A percentile compares a stretch with the other conserved stretches of the same genome.
phyloP scores from a whole-genome alignment of 2,113 vertebrate genomes.

The Tauraco erythrolophus region DNA sequence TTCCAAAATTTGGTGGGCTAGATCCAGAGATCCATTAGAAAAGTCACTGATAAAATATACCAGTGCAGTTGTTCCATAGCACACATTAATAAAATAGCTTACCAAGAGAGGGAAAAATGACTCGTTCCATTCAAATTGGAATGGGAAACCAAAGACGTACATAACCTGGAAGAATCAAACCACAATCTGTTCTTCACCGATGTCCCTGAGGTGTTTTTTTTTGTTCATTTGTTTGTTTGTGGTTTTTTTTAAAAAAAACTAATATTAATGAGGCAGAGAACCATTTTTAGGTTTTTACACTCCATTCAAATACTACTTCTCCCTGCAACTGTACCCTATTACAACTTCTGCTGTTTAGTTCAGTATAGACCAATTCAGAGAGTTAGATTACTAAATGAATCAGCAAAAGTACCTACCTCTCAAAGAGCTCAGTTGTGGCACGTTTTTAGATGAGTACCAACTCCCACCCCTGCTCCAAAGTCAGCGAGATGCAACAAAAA shows the following conservation, averaged over 20 bases:
- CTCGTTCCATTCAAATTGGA: background rate
- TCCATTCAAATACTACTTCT: background rate
- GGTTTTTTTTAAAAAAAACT: background rate
- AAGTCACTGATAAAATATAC: background rate
- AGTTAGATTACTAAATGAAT: background rate
- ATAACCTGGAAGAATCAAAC: background rate
- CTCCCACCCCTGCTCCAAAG: background rate
- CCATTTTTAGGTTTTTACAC: background rate
- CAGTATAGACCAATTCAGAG: background rate
- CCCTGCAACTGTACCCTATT: background rate
- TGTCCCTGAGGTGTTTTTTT: no score
- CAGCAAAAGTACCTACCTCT: background rate
- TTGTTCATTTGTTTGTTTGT: no score
- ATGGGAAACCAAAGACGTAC: background rate
- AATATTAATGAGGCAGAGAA: background rate
- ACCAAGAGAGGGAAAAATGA: background rate
- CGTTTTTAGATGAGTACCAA: background rate
- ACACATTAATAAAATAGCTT: background rate
- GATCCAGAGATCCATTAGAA: background rate
- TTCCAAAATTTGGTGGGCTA: background rate
- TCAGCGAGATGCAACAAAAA: background rate
- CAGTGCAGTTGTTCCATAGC: background rate
- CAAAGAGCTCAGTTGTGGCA: background rate
- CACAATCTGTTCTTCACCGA: accelerated
- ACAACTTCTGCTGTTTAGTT: background rate